These are phyloP conservation scores for Gymnosoma rotundatum DNA, from an alignment of 2,888 invertebrate species.

Conservation along the genomic window DNA sequence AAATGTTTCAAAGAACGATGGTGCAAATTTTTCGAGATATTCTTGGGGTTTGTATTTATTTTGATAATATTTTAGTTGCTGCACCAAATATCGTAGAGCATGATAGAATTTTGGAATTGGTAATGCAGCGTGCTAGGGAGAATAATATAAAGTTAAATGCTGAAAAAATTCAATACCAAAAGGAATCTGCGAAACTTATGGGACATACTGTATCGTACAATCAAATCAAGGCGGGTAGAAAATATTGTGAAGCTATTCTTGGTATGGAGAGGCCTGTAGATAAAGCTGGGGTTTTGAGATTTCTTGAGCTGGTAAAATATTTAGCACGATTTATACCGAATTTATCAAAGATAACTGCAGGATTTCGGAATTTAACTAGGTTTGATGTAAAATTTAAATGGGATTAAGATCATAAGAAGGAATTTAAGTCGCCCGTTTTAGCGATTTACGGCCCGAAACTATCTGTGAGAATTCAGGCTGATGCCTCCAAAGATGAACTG, in stretches of 20 bases:
- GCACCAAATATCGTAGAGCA: slow-evolving; percentile 16
- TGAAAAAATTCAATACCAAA: too few relatives aligned
- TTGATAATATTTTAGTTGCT: slow-evolving; percentile 72
- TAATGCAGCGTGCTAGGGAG: neutral
- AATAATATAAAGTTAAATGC: slow-evolving; percentile 33
- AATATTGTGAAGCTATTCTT: slow-evolving; percentile 12
- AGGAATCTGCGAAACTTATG: slow-evolving; percentile 48
- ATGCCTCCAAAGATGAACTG: slow-evolving; percentile 64
- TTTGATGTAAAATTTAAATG: slow-evolving; percentile 55
- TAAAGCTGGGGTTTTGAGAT: slow-evolving; percentile 39
- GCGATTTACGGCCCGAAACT: slow-evolving; percentile 43
- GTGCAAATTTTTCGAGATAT: slow-evolving; percentile 75
- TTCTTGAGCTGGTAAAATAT: slow-evolving; percentile 59
- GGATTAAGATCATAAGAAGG: slow-evolving; percentile 27
- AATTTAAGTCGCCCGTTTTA: slow-evolving; percentile 37
- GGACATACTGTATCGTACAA: slow-evolving; percentile 39
- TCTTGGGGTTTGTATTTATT: slow-evolving; percentile 75
- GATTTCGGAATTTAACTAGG: too few relatives aligned
- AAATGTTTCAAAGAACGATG: too few relatives aligned
- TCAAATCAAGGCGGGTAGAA: slow-evolving; percentile 21
- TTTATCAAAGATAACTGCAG: slow-evolving; percentile 37
- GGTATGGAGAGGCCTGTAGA: slow-evolving; percentile 21
- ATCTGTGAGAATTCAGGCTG: slow-evolving; percentile 49
- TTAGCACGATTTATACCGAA: slow-evolving; percentile 11
- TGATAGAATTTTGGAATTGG: slow-evolving; percentile 14